These are phyloP conservation scores for Linnaemya tessellans DNA, from an alignment of 2,888 invertebrate genomes.

Conservation along the genomic window DNA sequence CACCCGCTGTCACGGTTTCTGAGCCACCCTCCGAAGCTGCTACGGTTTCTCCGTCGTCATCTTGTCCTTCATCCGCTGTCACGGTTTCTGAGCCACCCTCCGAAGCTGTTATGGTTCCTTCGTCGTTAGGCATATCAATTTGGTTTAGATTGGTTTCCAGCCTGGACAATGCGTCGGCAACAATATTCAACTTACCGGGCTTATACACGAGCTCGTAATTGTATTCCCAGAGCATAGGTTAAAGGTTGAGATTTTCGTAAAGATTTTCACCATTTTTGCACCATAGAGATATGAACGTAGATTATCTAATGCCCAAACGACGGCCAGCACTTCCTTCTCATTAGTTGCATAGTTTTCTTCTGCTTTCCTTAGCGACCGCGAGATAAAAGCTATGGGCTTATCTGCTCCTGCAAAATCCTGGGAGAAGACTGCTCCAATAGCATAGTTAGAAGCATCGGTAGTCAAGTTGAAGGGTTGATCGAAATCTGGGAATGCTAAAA, in stretches of 20 bases:
- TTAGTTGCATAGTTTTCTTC: constrained; percentile 8
- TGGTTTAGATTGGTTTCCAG: constrained; percentile 13
- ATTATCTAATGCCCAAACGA: no score
- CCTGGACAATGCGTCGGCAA: constrained; percentile 61
- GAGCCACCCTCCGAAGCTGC: no score
- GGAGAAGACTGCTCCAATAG: no score
- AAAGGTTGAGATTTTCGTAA: no score
- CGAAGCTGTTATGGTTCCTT: background rate
- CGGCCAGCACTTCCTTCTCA: background rate
- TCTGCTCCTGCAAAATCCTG: background rate
- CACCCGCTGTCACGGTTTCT: no score
- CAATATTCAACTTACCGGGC: constrained; percentile 37
- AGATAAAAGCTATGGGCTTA: background rate
- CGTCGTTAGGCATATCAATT: background rate
- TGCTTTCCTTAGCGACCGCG: background rate
- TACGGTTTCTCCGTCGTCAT: no score
- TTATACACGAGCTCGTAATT: constrained; percentile 18
- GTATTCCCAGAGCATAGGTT: constrained; percentile 52
- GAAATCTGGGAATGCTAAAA: no score
- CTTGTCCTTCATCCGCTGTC: background rate
- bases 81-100: no score
- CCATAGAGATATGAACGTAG: no score
- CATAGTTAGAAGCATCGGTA: no score
- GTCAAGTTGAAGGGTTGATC: background rate
- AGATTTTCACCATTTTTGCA: no score